Conservation (phyloP, 1,140 invertebrate genomes). For the Platyura marginata region DNA sequence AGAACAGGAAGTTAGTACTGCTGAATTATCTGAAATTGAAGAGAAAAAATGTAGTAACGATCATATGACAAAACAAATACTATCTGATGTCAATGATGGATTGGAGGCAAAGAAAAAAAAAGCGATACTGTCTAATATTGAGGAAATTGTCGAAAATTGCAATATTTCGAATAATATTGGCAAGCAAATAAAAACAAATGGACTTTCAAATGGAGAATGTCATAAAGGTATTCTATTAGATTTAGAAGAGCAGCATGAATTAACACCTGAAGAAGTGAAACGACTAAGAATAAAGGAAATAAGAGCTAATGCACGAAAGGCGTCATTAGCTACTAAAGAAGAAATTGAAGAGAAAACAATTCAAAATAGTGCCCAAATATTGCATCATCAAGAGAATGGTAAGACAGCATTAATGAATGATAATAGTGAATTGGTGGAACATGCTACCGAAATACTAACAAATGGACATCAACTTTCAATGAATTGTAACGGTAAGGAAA, state of each 20-base stretch:
- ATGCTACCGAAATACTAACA: slow-evolving; percentile 7
- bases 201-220: neutral
- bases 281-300: slow-evolving; percentile 1
- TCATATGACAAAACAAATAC: neutral
- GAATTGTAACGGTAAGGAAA: too few relatives aligned
- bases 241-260: slow-evolving; percentile 1
- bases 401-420: slow-evolving; percentile 12
- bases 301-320: slow-evolving; percentile 4
- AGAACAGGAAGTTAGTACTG: slow-evolving; percentile 7
- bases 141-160: neutral
- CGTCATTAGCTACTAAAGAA: slow-evolving; percentile 2
- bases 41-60: neutral
- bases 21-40: neutral
- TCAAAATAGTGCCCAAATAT: slow-evolving; percentile 1
- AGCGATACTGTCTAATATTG: neutral
- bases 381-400: slow-evolving; percentile 7
- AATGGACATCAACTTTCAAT: neutral
- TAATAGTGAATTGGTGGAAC: slow-evolving; percentile 8
- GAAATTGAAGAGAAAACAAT: slow-evolving; percentile 6
- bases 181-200: neutral
- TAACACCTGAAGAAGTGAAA: neutral
- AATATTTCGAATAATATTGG: neutral
- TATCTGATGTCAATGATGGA: neutral
- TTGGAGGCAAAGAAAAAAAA: slow-evolving; percentile 1
- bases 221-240: neutral